Evolutionary conservation across 2,888 invertebrate genomes (phyloP), one percentile per base, ranked within the genome.

Genomic region (Cantharis rufa): DNA sequence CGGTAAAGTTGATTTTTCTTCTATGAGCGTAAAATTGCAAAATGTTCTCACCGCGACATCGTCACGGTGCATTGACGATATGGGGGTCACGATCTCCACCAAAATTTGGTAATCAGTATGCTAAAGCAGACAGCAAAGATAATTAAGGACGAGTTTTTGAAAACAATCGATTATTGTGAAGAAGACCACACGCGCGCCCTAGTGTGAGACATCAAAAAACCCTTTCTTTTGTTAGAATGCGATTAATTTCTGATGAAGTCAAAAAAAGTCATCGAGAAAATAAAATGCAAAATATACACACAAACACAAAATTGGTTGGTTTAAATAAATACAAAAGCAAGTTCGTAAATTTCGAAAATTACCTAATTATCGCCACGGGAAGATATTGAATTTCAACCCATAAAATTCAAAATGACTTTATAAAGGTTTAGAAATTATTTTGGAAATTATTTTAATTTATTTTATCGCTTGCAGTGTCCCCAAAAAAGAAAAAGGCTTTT

Each of bases 131-230:
- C 71, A 73, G 68, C 32, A 72, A 64, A 73, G 78, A 79, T 80
- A 80, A 80, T 80, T 80, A 79, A 74, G 75, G 15, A 69, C 48
- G 62, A 71, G 62, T 76, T 79, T 80, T 76, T 18, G 66, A 69
- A 71, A 76, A 76, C 76, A 76, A 76, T 72, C 32, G 72, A 72
- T 76, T 76, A 76, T 73, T 72, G 69, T 61, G 66, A 69, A 75
- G 71, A 73, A 18, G 74, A 68, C 76, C 76, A 76, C 76, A 76
- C 76, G 69, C 76, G 63, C 68, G 72, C 74, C 71, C 24, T 15
- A 32, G 72, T 69, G 62, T 72, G 72, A 72, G 61, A 72, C 66
- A 69, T 68, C 61, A 66, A 72, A 61, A 48, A 48, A 48, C 7
- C n/a, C 48, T n/a, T n/a, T n/a, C 48, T n/a, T 48, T 48, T 48